Evolutionary conservation across 2,113 vertebrate genomes (phyloP).

Genomic region (Clarias magur): DNA sequence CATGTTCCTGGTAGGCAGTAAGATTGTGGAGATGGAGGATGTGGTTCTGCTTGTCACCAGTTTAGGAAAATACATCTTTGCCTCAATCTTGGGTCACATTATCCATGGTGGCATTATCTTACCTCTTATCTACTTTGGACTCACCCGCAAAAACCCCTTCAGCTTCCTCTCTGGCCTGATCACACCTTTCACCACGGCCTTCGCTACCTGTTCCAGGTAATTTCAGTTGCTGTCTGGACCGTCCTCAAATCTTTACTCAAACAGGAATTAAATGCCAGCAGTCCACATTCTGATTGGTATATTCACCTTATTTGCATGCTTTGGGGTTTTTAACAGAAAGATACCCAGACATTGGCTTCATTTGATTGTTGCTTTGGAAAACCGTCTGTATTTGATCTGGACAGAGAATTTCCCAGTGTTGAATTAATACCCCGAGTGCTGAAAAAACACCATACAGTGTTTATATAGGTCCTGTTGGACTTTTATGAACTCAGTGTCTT

Average conservation of each 20-base stretch:
- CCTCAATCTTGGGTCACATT: slow-evolving; percentile 92
- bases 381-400: background rate
- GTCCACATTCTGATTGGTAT: background rate
- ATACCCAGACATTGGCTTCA: background rate
- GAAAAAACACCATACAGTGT: no score
- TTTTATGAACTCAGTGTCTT: no score
- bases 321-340: background rate
- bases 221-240: background rate
- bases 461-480: background rate
- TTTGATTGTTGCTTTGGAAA: background rate
- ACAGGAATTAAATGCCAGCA: background rate
- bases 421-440: no score
- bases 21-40: slow-evolving; percentile 98
- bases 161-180: slow-evolving; percentile 93
- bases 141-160: slow-evolving; percentile 91
- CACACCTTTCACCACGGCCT: slow-evolving; percentile 91
- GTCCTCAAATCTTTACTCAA: background rate
- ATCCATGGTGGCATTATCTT: slow-evolving; percentile 92
- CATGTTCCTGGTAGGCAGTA: slow-evolving; percentile 96
- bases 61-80: slow-evolving; percentile 95
- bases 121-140: slow-evolving; percentile 90
- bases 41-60: slow-evolving; percentile 87
- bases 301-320: background rate
- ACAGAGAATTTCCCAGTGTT: background rate
- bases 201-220: slow-evolving; percentile 97